Percentiles rank a stretch among this genome's conserved stretches.
Evolutionary conservation across 2,797 vertebrate species (phyloP).

Genomic region (Gila robusta): DNA sequence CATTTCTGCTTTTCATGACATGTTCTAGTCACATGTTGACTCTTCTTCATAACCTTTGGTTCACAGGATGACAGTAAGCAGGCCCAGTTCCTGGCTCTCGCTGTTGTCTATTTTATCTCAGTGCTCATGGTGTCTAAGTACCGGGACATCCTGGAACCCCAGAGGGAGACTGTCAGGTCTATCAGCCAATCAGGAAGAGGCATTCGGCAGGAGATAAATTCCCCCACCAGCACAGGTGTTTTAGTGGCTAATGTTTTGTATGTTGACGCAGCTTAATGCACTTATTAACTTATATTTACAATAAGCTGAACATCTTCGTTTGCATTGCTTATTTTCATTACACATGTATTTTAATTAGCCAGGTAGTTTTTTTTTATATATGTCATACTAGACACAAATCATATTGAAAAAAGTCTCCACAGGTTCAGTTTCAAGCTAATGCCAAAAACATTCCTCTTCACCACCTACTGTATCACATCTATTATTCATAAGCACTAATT

Average conservation of each 20-base stretch:
- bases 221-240: constrained; percentile 96
- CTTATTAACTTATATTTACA: neutral
- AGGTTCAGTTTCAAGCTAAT: neutral
- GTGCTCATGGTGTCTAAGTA: constrained; percentile 99
- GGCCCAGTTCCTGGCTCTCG: constrained; percentile 97
- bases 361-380: neutral
- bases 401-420: neutral
- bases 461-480: constrained; percentile 4
- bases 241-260: neutral
- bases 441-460: constrained; percentile 21
- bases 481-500: constrained; percentile 44
- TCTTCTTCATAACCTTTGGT: neutral
- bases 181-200: constrained; percentile 92
- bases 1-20: neutral
- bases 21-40: neutral
- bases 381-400: neutral
- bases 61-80: constrained; percentile 97
- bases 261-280: neutral
- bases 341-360: neutral
- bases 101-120: constrained; percentile 98
- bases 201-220: constrained; percentile 98
- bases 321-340: neutral
- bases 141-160: constrained; percentile 96
- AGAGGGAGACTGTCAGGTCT: constrained; percentile 90
- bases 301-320: neutral